Evolutionary conservation across 2,797 vertebrate genomes (phyloP).

Genomic region (Gambusia yucatana): DNA sequence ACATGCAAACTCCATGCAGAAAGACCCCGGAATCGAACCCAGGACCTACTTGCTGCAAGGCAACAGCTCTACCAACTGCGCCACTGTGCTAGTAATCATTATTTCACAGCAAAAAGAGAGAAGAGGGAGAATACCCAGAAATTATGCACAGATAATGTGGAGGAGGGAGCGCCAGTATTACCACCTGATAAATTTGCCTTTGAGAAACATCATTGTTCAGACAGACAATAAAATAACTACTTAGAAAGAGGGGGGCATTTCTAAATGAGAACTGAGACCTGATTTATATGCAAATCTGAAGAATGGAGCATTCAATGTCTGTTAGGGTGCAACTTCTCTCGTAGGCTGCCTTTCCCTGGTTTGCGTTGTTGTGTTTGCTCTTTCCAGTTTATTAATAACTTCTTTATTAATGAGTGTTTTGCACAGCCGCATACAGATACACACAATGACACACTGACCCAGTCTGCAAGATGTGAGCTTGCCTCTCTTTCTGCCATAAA

Average conservation of each 20-base stretch:
- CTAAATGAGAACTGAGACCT: conserved; percentile 10
- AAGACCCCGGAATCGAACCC: too few relatives aligned
- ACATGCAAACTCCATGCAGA: too few relatives aligned
- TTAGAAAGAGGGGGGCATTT: conserved; percentile 4
- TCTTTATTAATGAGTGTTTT: conserved; percentile 49
- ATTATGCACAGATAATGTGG: neutral
- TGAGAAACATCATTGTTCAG: conserved; percentile 12
- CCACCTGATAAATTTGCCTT: conserved; percentile 8
- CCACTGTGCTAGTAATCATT: neutral
- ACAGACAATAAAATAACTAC: neutral
- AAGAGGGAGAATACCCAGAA: conserved; percentile 6
- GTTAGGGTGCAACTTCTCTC: conserved; percentile 13
- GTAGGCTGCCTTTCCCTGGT: conserved; percentile 19
- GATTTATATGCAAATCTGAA: conserved; percentile 23
- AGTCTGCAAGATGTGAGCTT: conserved; percentile 71
- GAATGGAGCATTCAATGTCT: neutral
- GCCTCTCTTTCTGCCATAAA: conserved; percentile 39
- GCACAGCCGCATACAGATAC: neutral
- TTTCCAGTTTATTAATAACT: conserved; percentile 19
- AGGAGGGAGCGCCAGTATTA: neutral
- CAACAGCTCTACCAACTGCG: too few relatives aligned
- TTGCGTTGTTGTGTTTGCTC: conserved; percentile 17
- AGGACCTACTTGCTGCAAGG: too few relatives aligned
- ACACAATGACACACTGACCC: conserved; percentile 72
- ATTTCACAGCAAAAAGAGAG: neutral